Conservation (phyloP, 2,113 vertebrate species). For the Tautogolabrus adspersus region DNA sequence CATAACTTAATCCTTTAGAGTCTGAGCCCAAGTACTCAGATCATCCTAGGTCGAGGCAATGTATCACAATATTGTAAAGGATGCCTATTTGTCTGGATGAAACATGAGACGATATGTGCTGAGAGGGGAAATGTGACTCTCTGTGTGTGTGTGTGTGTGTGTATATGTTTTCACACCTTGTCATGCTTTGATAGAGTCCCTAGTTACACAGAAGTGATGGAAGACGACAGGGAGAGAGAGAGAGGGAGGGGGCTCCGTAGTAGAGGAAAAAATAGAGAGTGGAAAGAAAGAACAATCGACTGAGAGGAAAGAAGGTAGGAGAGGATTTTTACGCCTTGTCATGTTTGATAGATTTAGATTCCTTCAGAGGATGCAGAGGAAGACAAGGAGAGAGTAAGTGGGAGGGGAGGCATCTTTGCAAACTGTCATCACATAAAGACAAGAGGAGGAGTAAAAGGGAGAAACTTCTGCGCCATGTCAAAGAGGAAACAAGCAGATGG, state of each 20-base stretch:
- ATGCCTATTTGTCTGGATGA: not conserved
- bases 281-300: conserved; percentile 5
- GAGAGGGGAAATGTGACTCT: conserved; percentile 5
- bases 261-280: not conserved
- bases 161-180: conserved; percentile 50
- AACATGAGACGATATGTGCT: conserved; percentile 6
- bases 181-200: conserved; percentile 37
- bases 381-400: not conserved
- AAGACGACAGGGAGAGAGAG: conserved; percentile 2
- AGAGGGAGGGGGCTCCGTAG: not conserved
- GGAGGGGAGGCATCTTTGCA: not conserved
- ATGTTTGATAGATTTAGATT: conserved; percentile 30
- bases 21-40: no score
- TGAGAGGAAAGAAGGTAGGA: conserved; percentile 1
- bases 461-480: conserved; percentile 23
- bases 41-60: no score
- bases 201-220: conserved; percentile 32
- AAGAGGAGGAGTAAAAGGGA: conserved; percentile 28
- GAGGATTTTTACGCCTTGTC: conserved; percentile 19
- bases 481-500: conserved; percentile 30
- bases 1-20: no score
- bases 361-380: conserved; percentile 14
- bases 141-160: not conserved
- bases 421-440: conserved; percentile 20
- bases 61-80: no score